Base-by-base conservation (phyloP, 35 echinoderm and acorn worm genomes). In the Apostichopus californicus region DNA sequence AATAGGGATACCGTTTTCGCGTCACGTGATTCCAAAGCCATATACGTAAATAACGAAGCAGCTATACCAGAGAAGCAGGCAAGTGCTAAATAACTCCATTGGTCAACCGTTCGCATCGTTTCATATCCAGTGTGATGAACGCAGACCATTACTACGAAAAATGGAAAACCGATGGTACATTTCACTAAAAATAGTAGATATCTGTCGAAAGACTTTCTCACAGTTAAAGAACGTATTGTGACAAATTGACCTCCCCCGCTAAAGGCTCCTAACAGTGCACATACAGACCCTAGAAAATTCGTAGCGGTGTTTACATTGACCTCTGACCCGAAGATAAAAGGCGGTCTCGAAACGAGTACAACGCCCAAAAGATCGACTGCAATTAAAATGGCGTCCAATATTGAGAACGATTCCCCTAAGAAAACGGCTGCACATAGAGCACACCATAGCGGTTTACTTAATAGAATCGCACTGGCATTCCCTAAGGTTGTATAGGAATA, bases 371-470 rank as follows among this genome's bases (percentile, higher is more conserved):
- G 57, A 59, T 85, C 58, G 1, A 85, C 20, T 3, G 58, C 8
- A 59, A 85, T 59, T 9, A 85, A 59, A 8, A 56, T 23, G 57
- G 81, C 81, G 57, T 85, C 81, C 5, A 85, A 59, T 11, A 56
- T 54, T 2, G 81, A 85, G 22, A 85, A 85, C 15, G 54, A 8
- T 60, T 85, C 81, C 55, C 18, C 18, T 52, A 85, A 59, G 15
- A 85, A 85, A 54, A 85, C 58, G 52, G 20, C 55, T 54, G 81
- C 81, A 1, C 57, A 22, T 24, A 85, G 57, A 7, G 81, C 81
- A 85, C 81, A 85, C 81, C 81, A 85, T 22, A 85, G 81, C 9
- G 81, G 81, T 55, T 85, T 85, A 18, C 81, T 85, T 59, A 85
- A 25, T 9, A 85, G 81, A 59, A 85, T 59, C 17, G 81, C 54